These are phyloP conservation scores for Petrocephalus schoutedeni DNA, from an alignment of 2,797 vertebrate genomes.

Conservation along the genomic window DNA sequence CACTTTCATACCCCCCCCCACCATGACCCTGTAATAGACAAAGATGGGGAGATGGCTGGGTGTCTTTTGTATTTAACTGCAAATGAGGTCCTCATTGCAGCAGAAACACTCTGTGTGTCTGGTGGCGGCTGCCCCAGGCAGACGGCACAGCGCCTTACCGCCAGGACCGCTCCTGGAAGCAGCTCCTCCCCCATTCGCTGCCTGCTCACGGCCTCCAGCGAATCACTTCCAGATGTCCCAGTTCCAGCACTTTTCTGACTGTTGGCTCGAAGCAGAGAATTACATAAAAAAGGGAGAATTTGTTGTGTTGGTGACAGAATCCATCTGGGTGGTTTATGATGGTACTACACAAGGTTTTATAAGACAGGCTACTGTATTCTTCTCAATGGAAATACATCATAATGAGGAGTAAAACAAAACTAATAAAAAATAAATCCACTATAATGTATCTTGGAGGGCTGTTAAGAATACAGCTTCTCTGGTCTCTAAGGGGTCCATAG, in stretches of 20 bases:
- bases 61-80: background rate
- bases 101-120: background rate
- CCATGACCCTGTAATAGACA: background rate
- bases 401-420: slow-evolving; percentile 36
- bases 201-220: slow-evolving; percentile 25
- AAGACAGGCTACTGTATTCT: slow-evolving; percentile 24
- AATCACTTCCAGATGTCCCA: slow-evolving; percentile 52
- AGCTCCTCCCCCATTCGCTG: slow-evolving; percentile 17
- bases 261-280: slow-evolving; percentile 40
- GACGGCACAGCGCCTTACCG: background rate
- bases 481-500: background rate
- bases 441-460: slow-evolving; percentile 48
- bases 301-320: slow-evolving; percentile 40
- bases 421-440: slow-evolving; percentile 70
- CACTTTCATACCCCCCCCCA: background rate
- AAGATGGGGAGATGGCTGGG: background rate
- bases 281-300: slow-evolving; percentile 25
- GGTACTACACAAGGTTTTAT: slow-evolving; percentile 31
- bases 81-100: background rate
- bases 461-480: slow-evolving; percentile 27
- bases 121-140: background rate
- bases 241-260: slow-evolving; percentile 30
- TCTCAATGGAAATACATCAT: slow-evolving; percentile 60
- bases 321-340: slow-evolving; percentile 32
- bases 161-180: background rate